phyloP scores from a whole-genome alignment of 2,888 invertebrate species.

The Hydrotaea cyrtoneurina region DNA sequence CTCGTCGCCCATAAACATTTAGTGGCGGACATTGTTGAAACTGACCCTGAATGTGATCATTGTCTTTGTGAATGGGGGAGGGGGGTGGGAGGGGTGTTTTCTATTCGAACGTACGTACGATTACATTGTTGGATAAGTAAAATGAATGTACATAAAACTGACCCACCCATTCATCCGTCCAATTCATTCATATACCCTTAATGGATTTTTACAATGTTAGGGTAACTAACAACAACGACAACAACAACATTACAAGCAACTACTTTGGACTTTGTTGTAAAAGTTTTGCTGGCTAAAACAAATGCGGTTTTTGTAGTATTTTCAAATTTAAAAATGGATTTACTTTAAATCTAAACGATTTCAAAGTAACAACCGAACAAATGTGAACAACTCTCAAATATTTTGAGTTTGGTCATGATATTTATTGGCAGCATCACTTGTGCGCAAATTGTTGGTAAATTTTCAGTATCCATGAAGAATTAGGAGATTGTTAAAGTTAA shows the following conservation, averaged over 20 bases:
- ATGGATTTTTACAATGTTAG: conserved; percentile 15
- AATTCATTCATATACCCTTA: neutral
- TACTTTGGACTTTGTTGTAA: neutral
- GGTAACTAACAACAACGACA: neutral
- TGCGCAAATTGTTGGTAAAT: too few relatives aligned
- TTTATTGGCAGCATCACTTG: too few relatives aligned
- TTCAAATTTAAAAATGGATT: neutral
- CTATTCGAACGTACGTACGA: neutral
- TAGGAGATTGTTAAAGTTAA: too few relatives aligned
- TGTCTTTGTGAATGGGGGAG: neutral
- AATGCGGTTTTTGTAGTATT: neutral
- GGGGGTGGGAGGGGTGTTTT: neutral
- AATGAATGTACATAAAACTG: conserved; percentile 8
- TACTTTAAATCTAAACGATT: neutral
- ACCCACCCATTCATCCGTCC: neutral
- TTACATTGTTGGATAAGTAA: conserved; percentile 15
- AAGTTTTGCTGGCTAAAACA: neutral
- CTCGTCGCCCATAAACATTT: neutral
- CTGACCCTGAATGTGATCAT: conserved; percentile 25
- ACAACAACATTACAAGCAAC: neutral
- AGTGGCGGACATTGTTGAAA: conserved; percentile 22
- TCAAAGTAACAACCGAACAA: neutral
- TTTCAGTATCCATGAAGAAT: too few relatives aligned
- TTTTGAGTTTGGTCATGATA: too few relatives aligned
- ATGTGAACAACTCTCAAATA: neutral